Base-by-base conservation (phyloP, 2,797 vertebrate genomes). In the Helarctos malayanus region DNA sequence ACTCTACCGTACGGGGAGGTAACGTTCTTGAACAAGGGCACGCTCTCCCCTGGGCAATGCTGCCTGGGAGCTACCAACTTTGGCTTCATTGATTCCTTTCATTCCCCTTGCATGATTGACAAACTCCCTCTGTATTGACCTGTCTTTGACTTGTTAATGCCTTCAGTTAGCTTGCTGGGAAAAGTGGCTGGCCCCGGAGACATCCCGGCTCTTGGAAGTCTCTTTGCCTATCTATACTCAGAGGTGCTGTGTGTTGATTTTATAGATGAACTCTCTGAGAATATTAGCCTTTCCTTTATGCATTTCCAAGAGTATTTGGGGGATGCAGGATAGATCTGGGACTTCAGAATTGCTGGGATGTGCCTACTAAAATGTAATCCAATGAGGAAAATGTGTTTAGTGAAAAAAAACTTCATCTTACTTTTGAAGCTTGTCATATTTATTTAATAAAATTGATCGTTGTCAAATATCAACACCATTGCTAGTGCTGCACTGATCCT, bases 81-180 rank as follows among this genome's bases (percentile, higher is more conserved):
- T 56, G 76, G 15, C 41, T 68, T 90, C 49, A 45, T 41, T 8
- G 41, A 93, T 57, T 89, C 65, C 19, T 93, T 95, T 92, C 73
- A n/a, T 32, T 63, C 25, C 94, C 73, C 56, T 35, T 59, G 57
- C 13, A 35, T 41, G 35, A 7, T 86, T 95, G 57, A 87, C 56
- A 87, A 75, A 32, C 19, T 18, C 21, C 10, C 32, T 94, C 61
- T n/a, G 84, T 29, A 65, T 18, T 57, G 56, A 80, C 63, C 56
- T 94, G 56, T 76, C 57, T 95, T 94, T 84, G 83, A 90, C 61
- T 88, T 92, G 38, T 56, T 96, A 79, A 82, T 87, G 8, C 14
- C 35, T 94, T 97, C n/a, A 54, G 59, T 94, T 93, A 89, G 61
- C 69, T 94, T 96, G 71, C 80, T 87, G 56, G 13, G 59, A 92